Conservation (phyloP, 2,113 vertebrate species). For the Atrichornis clamosus region DNA sequence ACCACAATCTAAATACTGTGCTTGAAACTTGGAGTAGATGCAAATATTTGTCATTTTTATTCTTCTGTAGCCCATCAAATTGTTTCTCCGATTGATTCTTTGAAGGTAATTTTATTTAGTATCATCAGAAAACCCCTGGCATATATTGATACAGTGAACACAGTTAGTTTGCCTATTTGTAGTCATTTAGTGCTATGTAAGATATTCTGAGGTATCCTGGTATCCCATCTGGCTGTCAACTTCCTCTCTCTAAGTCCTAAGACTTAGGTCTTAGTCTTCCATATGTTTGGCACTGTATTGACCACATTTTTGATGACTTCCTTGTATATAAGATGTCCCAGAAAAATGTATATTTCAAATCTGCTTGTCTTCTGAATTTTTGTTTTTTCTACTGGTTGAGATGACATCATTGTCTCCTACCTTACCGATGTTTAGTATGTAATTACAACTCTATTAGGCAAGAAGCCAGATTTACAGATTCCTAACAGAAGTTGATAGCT, state of each 20-base stretch:
- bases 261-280: not conserved
- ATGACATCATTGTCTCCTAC: not conserved
- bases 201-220: not conserved
- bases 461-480: not conserved
- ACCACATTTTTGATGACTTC: not conserved
- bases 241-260: not conserved
- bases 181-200: not conserved
- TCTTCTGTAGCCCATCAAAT: not conserved
- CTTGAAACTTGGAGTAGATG: not conserved
- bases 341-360: not conserved
- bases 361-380: not conserved
- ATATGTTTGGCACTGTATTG: not conserved
- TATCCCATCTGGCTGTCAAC: not conserved
- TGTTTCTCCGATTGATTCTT: not conserved
- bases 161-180: not conserved
- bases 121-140: not conserved
- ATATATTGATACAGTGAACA: rapidly evolving
- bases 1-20: not conserved
- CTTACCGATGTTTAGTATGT: not conserved
- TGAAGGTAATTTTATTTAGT: not conserved
- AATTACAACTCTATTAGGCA: not conserved
- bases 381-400: not conserved
- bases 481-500: not conserved
- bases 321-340: no score
- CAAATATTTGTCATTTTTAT: not conserved